Conservation (phyloP, 2,888 invertebrate genomes). For the Cabera pusaria region DNA sequence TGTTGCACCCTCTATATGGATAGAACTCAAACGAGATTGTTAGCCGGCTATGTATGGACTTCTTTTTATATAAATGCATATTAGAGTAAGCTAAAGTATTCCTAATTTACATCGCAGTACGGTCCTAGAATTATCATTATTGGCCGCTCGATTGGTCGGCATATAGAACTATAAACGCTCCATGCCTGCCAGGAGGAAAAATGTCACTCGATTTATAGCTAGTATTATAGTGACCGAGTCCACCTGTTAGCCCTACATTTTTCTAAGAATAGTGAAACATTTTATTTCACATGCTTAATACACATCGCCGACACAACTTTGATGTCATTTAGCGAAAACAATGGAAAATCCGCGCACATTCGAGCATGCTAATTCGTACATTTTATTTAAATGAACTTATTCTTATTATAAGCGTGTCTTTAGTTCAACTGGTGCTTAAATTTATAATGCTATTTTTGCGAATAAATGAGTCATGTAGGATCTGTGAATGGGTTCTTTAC, state of each 20-base stretch:
- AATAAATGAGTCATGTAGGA: slow-evolving; percentile 72
- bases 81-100: slow-evolving; percentile 34
- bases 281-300: slow-evolving; percentile 75
- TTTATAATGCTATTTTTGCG: slow-evolving; percentile 77
- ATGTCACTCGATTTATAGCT: too few relatives aligned
- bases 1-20: slow-evolving; percentile 37
- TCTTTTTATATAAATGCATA: slow-evolving; percentile 34
- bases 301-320: slow-evolving; percentile 73
- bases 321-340: slow-evolving; percentile 83
- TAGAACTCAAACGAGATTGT: slow-evolving; percentile 35
- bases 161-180: slow-evolving; percentile 7
- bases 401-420: slow-evolving; percentile 72
- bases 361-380: slow-evolving; percentile 70
- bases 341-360: slow-evolving; percentile 68
- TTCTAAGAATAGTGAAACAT: slow-evolving; percentile 64
- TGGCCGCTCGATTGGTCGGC: slow-evolving; percentile 29
- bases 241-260: slow-evolving; percentile 50
- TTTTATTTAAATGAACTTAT: slow-evolving; percentile 80
- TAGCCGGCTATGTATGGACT: slow-evolving; percentile 18
- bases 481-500: slow-evolving; percentile 63
- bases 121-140: slow-evolving; percentile 42
- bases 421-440: slow-evolving; percentile 68
- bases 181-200: too few relatives aligned
- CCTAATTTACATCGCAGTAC: slow-evolving; percentile 42
- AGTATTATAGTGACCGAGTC: too few relatives aligned